Evolutionary conservation across 2,113 vertebrate species (phyloP).

Genomic region (Ranitomeya variabilis): DNA sequence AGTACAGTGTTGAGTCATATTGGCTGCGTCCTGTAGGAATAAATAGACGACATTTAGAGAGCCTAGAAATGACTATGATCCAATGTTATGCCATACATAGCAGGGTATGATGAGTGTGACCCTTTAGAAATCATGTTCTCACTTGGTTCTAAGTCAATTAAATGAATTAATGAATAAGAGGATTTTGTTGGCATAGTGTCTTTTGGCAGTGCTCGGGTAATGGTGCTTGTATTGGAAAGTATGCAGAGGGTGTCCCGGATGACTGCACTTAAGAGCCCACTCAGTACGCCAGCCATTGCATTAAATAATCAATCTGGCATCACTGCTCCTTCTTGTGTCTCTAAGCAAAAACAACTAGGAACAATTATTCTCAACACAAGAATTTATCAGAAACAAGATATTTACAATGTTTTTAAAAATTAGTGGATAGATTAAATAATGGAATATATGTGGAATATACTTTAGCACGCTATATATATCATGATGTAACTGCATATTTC

Average conservation of each 20-base stretch:
- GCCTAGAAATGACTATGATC: background rate
- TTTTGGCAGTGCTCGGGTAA: conserved; percentile 31
- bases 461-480: too few species aligned
- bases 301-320: conserved; percentile 47
- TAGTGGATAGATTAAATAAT: conserved; percentile 5
- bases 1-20: conserved; percentile 85
- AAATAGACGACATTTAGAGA: conserved; percentile 36
- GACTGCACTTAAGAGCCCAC: conserved; percentile 26
- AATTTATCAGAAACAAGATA: too few species aligned
- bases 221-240: conserved; percentile 42
- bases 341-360: background rate
- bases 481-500: too few species aligned
- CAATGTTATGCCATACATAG: background rate
- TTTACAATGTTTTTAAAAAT: background rate
- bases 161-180: conserved; percentile 34
- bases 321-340: background rate
- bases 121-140: background rate
- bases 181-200: conserved; percentile 28
- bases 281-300: conserved; percentile 26
- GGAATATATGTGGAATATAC: background rate
- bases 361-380: background rate
- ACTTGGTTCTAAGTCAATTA: conserved; percentile 35
- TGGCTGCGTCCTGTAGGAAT: conserved; percentile 64
- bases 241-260: conserved; percentile 41
- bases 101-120: background rate